Evolutionary conservation across 2,888 invertebrate genomes (phyloP).

Genomic region (Lumbricus terrestris): DNA sequence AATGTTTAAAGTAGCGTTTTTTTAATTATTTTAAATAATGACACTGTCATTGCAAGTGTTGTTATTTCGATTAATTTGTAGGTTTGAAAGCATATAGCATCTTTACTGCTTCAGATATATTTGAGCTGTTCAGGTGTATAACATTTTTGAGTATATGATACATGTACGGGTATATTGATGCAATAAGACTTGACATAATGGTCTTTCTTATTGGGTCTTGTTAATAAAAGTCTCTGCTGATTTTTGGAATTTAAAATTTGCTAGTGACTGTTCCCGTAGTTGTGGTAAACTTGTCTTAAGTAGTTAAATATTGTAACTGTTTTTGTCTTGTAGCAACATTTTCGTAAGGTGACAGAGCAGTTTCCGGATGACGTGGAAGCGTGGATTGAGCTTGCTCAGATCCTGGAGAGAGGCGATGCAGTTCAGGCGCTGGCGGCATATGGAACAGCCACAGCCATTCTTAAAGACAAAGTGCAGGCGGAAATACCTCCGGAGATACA

Average conservation of each 20-base stretch:
- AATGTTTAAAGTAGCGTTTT: neutral
- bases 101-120: too few relatives aligned
- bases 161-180: neutral
- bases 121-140: too few relatives aligned
- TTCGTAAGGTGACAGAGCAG: conserved; percentile 80
- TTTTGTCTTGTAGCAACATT: neutral
- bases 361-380: conserved; percentile 98
- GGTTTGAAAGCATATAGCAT: too few relatives aligned
- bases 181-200: neutral
- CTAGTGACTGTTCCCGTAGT: neutral
- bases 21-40: too few relatives aligned
- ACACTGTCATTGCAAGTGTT: too few relatives aligned
- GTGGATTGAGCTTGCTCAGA: conserved; percentile 98
- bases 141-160: too few relatives aligned
- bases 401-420: conserved; percentile 83
- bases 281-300: neutral
- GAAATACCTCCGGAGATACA: conserved; percentile 96
- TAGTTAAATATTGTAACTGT: neutral
- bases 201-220: too few relatives aligned
- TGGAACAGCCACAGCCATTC: conserved; percentile 84
- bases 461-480: conserved; percentile 87
- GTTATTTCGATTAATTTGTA: too few relatives aligned
- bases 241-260: too few relatives aligned
- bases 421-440: conserved; percentile 87
- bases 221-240: too few relatives aligned